phyloP scores from a whole-genome alignment of 2,797 vertebrate genomes.

The Cyclura pinguis region DNA sequence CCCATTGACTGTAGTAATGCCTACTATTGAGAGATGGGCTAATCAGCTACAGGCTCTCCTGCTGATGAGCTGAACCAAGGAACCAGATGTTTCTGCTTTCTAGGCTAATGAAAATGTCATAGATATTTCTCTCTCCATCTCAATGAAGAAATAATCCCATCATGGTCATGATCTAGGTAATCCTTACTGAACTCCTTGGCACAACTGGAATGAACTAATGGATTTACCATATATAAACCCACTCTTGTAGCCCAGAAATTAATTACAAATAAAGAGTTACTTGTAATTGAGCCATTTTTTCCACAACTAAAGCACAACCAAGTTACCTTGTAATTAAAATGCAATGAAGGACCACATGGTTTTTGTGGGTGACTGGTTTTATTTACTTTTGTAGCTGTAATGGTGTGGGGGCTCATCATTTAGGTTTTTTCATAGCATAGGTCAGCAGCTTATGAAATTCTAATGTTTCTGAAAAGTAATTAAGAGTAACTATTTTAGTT shows the following conservation, averaged over 20 bases:
- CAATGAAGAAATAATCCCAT: conserved; percentile 65
- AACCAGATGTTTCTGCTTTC: conserved; percentile 69
- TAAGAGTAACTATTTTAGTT: not conserved
- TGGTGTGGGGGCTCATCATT: too few relatives aligned
- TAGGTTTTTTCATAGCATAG: not conserved
- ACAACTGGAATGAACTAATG: conserved; percentile 2
- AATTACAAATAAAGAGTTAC: not conserved
- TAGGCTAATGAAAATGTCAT: conserved; percentile 72
- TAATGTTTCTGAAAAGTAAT: not conserved
- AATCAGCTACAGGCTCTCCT: conserved; percentile 68
- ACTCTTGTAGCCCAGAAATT: not conserved
- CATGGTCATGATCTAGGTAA: conserved; percentile 53
- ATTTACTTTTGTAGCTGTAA: not conserved
- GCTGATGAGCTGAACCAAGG: conserved; percentile 66
- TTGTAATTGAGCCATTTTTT: not conserved
- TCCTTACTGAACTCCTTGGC: not conserved
- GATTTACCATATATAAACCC: not conserved
- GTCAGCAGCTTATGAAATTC: not conserved
- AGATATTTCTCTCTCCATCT: conserved; percentile 62
- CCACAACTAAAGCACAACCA: not conserved
- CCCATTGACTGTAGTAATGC: conserved; percentile 61
- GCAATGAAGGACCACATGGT: not conserved
- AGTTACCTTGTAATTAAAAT: not conserved
- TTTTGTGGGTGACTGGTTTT: not conserved
- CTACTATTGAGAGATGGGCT: conserved; percentile 70